Percentiles rank a stretch among this genome's conserved stretches.
Conservation (phyloP, 2,113 vertebrate species). For the Micronycteris hirsuta region DNA sequence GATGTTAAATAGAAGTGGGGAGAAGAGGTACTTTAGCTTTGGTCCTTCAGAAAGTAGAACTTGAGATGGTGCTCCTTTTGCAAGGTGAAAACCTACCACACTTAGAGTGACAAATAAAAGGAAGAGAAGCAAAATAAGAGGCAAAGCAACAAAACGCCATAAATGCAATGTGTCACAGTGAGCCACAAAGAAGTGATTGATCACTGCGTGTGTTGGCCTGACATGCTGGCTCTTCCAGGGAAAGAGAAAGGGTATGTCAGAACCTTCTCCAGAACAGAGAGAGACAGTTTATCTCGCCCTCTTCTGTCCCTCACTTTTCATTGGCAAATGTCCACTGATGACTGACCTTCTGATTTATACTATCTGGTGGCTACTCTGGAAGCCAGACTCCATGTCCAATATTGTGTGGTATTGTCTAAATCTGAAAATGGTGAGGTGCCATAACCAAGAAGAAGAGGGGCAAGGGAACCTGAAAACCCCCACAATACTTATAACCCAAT, state of each 20-base stretch:
- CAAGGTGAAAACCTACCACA: not conserved
- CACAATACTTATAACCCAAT: not conserved
- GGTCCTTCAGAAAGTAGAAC: not conserved
- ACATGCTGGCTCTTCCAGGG: not conserved
- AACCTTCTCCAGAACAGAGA: not conserved
- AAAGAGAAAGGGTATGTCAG: not conserved
- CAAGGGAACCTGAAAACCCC: not conserved
- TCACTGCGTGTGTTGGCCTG: not conserved
- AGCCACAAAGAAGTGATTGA: not conserved
- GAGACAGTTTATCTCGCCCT: not conserved
- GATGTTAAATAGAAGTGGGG: not conserved
- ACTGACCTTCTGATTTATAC: not conserved
- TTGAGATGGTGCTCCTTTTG: not conserved
- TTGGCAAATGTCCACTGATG: not conserved
- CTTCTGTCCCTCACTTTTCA: not conserved
- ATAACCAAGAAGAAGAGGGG: not conserved
- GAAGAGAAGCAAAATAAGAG: not conserved
- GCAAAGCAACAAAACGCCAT: not conserved
- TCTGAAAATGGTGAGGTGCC: not conserved
- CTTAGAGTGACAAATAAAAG: not conserved
- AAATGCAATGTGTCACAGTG: not conserved
- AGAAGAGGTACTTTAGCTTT: not conserved
- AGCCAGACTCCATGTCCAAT: not conserved
- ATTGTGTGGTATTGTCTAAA: not conserved
- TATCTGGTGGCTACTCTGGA: not conserved